A percentile compares a stretch with the other conserved stretches of the same genome.
Conservation (phyloP, 1,140 invertebrate genomes). For the Acyrthosiphon pisum region DNA sequence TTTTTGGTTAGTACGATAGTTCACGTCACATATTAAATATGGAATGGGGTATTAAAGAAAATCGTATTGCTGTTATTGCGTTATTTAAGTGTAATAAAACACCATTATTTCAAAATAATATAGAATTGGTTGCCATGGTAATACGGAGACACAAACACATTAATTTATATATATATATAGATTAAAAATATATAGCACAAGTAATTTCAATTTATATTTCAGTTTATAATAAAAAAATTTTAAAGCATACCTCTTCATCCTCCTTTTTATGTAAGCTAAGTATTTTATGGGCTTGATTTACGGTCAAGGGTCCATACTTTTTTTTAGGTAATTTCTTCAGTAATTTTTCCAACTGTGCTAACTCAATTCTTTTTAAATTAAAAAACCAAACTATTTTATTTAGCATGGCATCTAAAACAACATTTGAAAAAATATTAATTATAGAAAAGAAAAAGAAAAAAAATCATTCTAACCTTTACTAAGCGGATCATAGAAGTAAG, state of each 20-base stretch:
- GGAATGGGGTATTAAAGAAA: conserved; percentile 9
- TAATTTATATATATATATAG: too few species aligned
- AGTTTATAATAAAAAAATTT: not conserved
- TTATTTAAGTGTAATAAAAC: conserved; percentile 10
- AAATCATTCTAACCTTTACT: not conserved
- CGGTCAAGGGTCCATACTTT: conserved; percentile 14
- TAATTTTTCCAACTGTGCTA: not conserved
- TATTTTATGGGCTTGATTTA: not conserved
- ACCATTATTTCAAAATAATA: too few species aligned
- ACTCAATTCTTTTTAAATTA: not conserved
- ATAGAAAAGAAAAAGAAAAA: not conserved
- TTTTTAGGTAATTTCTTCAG: conserved; percentile 20
- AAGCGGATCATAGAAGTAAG: conserved; percentile 63
- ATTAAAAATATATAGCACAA: too few species aligned
- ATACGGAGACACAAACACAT: too few species aligned
- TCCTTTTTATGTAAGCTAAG: not conserved
- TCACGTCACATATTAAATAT: not conserved
- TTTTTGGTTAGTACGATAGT: conserved; percentile 10
- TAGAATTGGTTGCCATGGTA: too few species aligned
- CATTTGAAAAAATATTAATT: not conserved
- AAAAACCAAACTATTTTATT: conserved; percentile 30
- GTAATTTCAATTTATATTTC: too few species aligned
- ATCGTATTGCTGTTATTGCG: not conserved
- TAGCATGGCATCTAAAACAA: not conserved
- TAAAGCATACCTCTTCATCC: not conserved